These are phyloP conservation scores for Panopea generosa DNA, from an alignment of 2,888 invertebrate species.

Conservation along the genomic window DNA sequence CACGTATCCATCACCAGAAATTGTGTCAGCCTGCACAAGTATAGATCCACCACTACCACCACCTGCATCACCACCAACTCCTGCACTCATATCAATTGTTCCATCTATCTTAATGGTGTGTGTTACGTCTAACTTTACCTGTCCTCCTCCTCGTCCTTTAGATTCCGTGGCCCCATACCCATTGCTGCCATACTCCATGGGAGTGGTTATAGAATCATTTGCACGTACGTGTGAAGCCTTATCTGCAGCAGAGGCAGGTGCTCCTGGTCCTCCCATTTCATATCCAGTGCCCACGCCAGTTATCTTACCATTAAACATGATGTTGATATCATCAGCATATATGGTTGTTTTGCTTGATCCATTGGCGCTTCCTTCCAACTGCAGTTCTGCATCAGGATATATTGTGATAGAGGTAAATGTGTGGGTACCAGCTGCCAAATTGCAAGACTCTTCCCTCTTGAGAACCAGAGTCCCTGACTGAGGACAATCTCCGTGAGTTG, in stretches of 20 bases:
- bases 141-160: conserved; percentile 70
- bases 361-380: conserved; percentile 60
- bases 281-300: conserved; percentile 68
- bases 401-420: conserved; percentile 59
- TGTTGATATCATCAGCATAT: conserved; percentile 54
- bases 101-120: conserved; percentile 60
- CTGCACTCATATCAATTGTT: conserved; percentile 68
- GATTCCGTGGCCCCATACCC: conserved; percentile 55
- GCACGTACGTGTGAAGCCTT: conserved; percentile 67
- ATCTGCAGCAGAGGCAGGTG: conserved; percentile 35
- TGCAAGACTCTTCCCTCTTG: conserved; percentile 61
- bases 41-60: conserved; percentile 75
- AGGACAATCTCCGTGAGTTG: conserved; percentile 28
- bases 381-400: conserved; percentile 65
- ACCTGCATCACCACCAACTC: conserved; percentile 57
- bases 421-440: conserved; percentile 55
- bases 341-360: conserved; percentile 64
- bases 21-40: conserved; percentile 39
- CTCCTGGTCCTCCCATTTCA: conserved; percentile 62
- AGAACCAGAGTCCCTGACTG: conserved; percentile 52
- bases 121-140: conserved; percentile 58
- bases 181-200: conserved; percentile 71
- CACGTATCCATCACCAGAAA: conserved; percentile 67
- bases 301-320: conserved; percentile 65
- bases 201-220: conserved; percentile 37